Evolutionary conservation across 37 sponge, comb jelly and placozoan genomes (phyloP).

Genomic region (Geodia barretti): DNA sequence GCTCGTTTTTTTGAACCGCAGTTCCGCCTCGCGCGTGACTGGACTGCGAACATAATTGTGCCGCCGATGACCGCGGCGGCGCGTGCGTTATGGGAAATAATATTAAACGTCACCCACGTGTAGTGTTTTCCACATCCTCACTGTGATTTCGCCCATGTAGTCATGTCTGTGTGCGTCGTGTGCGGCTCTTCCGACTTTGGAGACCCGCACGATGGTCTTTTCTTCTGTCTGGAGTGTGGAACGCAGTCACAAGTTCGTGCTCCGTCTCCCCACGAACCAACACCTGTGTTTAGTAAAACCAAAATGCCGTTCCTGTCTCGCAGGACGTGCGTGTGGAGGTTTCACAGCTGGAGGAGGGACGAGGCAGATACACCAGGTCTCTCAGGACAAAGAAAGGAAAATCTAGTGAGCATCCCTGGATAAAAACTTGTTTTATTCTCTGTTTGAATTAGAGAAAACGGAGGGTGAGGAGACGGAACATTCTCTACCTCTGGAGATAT

Average conservation of each 20-base stretch:
- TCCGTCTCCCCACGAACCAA: too few species aligned
- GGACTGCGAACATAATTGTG: too few species aligned
- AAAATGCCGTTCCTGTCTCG: too few species aligned
- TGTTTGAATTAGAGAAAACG: background rate
- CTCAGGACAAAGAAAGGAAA: slow-evolving; percentile 8
- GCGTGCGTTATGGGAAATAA: too few species aligned
- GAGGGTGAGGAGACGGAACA: background rate
- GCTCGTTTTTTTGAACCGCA: background rate
- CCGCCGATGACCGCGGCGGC: too few species aligned
- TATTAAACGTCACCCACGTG: too few species aligned
- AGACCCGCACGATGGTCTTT: slow-evolving; percentile 48
- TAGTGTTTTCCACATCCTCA: background rate
- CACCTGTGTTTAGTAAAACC: too few species aligned
- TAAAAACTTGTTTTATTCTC: background rate
- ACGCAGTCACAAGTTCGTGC: slow-evolving; percentile 74
- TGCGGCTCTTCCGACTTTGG: slow-evolving; percentile 53
- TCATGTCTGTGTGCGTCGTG: slow-evolving; percentile 43
- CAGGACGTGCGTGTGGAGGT: slow-evolving; percentile 54
- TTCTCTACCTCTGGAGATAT: slow-evolving; percentile 17
- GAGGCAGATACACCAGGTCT: background rate
- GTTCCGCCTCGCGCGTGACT: too few species aligned
- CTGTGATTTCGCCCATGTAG: too few species aligned
- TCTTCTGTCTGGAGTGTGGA: slow-evolving; percentile 80
- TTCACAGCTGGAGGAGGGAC: slow-evolving; percentile 2
- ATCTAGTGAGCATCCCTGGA: background rate